These are phyloP conservation scores for Epsilonema sp. DNA, from an alignment of 2,888 invertebrate genomes.

Conservation along the genomic window DNA sequence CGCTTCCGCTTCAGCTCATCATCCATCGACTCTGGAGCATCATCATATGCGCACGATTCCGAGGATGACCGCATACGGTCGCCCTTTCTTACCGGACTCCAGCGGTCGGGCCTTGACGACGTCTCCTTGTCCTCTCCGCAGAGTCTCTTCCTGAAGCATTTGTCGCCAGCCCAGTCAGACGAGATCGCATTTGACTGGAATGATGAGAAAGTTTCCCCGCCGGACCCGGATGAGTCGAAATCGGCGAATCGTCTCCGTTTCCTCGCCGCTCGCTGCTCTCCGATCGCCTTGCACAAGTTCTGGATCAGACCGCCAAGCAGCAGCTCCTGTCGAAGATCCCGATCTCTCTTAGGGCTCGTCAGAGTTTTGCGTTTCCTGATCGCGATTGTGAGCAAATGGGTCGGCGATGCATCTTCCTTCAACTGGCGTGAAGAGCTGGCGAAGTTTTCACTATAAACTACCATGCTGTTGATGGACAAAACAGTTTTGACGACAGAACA, in stretches of 20 bases:
- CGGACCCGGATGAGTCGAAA: background rate
- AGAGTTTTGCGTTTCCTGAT: slow-evolving; percentile 17
- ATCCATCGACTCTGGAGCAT: no score
- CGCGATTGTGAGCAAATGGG: slow-evolving; percentile 15
- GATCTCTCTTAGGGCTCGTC: slow-evolving; percentile 13
- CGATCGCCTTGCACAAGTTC: slow-evolving; percentile 1
- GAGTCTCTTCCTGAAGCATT: no score
- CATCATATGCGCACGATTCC: background rate
- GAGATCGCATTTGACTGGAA: no score
- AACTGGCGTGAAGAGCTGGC: no score
- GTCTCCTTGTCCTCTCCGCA: background rate
- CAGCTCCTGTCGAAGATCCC: slow-evolving; percentile 15
- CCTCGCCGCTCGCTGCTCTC: slow-evolving; percentile 1
- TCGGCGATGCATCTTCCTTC: slow-evolving; percentile 8
- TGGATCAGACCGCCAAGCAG: slow-evolving; percentile 17
- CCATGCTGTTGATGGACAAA: no score
- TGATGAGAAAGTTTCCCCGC: no score
- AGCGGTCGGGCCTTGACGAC: background rate
- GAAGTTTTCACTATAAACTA: no score
- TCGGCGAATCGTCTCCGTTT: background rate
- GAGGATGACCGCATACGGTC: background rate
- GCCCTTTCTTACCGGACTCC: background rate
- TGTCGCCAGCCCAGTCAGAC: background rate
- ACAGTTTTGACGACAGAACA: no score
- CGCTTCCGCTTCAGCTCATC: background rate